These are phyloP conservation scores for Brassicogethes aeneus DNA, from an alignment of 2,888 invertebrate species.

Conservation along the genomic window DNA sequence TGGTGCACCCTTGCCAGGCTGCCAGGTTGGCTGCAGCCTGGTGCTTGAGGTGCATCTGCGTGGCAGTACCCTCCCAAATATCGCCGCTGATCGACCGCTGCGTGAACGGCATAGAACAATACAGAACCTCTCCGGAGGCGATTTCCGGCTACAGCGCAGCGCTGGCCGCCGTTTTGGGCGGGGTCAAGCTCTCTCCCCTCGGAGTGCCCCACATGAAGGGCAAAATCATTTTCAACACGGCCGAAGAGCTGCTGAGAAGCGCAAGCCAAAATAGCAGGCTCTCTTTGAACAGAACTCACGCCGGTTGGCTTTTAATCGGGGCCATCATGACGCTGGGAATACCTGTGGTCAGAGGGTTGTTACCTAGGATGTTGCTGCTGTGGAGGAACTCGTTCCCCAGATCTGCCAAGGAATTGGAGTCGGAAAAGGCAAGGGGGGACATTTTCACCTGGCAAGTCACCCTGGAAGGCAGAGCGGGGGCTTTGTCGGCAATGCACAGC, in stretches of 20 bases:
- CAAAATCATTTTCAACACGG: slow-evolving; percentile 94
- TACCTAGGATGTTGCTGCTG: slow-evolving; percentile 87
- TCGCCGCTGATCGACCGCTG: slow-evolving; percentile 88
- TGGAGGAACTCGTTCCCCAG: slow-evolving; percentile 98
- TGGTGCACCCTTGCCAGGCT: slow-evolving; percentile 91
- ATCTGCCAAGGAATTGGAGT: slow-evolving; percentile 91
- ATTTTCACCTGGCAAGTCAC: slow-evolving; percentile 99
- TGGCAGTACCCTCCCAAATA: slow-evolving; percentile 90
- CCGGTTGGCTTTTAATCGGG: slow-evolving; percentile 95
- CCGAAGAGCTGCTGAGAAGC: slow-evolving; percentile 90
- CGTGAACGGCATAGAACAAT: slow-evolving; percentile 78
- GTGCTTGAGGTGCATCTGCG: slow-evolving; percentile 86
- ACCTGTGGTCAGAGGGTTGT: slow-evolving; percentile 82
- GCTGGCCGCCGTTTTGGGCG: slow-evolving; percentile 86
- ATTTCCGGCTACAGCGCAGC: slow-evolving; percentile 89
- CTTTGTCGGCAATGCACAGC: slow-evolving; percentile 91
- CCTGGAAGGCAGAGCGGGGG: slow-evolving; percentile 91
- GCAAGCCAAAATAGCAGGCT: slow-evolving; percentile 95
- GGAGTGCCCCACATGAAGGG: slow-evolving; percentile 96
- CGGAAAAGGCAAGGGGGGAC: slow-evolving; percentile 92
- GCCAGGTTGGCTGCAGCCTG: slow-evolving; percentile 91
- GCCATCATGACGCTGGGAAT: slow-evolving; percentile 93
- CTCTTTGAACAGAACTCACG: slow-evolving; percentile 90
- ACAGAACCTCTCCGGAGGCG: slow-evolving; percentile 82
- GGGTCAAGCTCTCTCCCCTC: slow-evolving; percentile 79